Evolutionary conservation across 2,888 invertebrate genomes (phyloP).

Genomic region (Saturnia pavonia): DNA sequence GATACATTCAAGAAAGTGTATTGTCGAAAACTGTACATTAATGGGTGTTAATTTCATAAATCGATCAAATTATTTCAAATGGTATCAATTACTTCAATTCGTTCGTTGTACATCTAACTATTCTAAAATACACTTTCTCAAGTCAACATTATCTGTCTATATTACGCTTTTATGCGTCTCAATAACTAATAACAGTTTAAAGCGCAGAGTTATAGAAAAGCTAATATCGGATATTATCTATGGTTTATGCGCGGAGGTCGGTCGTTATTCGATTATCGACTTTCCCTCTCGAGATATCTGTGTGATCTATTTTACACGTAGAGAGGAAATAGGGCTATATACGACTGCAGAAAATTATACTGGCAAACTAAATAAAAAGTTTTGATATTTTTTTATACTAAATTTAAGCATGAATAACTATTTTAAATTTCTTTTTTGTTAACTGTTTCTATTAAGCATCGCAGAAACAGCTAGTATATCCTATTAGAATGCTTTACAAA

Average conservation of each 20-base stretch:
- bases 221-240: slow-evolving; percentile 7
- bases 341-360: too few relatives aligned
- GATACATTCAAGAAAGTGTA: background rate
- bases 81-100: background rate
- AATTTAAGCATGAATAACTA: too few relatives aligned
- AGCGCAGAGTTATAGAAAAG: slow-evolving; percentile 6
- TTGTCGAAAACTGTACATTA: background rate
- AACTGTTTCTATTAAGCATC: too few relatives aligned
- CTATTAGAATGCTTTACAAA: too few relatives aligned
- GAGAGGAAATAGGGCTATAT: too few relatives aligned
- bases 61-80: background rate
- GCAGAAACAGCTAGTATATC: too few relatives aligned
- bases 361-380: too few relatives aligned
- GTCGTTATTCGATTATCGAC: slow-evolving; percentile 12
- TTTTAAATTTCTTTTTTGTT: too few relatives aligned
- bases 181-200: background rate
- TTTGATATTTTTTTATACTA: too few relatives aligned
- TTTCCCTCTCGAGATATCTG: background rate
- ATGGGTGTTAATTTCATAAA: background rate
- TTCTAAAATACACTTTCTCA: background rate
- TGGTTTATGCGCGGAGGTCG: slow-evolving; percentile 7
- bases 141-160: background rate
- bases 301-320: background rate
- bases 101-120: background rate
- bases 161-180: background rate